phyloP scores from a whole-genome alignment of 2,797 vertebrate species.

The Lithobates pipiens region DNA sequence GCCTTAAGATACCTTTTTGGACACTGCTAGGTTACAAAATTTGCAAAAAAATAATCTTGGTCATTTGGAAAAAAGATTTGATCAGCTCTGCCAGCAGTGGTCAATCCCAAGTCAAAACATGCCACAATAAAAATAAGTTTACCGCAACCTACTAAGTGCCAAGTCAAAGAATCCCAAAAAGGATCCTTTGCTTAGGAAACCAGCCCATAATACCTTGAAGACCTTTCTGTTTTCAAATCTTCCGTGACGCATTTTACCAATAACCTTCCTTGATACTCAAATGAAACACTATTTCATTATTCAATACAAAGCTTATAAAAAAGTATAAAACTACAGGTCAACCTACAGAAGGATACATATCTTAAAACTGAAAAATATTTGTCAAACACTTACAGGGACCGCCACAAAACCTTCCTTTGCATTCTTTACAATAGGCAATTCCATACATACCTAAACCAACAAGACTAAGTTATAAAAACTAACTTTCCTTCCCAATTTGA shows the following conservation, averaged over 20 bases:
- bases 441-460: not conserved
- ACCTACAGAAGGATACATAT: slow-evolving; percentile 27
- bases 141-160: slow-evolving; percentile 18
- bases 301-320: slow-evolving; percentile 11
- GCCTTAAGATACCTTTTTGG: not conserved
- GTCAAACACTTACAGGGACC: slow-evolving; percentile 41
- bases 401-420: slow-evolving; percentile 6
- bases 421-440: not conserved
- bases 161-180: not conserved
- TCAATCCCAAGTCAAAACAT: not conserved
- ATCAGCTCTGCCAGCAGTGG: not conserved
- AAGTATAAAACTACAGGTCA: not conserved
- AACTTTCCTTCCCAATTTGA: not conserved
- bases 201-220: not conserved
- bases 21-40: too few relatives aligned
- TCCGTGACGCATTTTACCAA: not conserved
- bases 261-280: not conserved
- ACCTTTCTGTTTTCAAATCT: not conserved
- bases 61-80: not conserved
- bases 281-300: not conserved
- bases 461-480: not conserved
- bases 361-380: not conserved
- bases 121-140: not conserved
- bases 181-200: too few relatives aligned
- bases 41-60: too few relatives aligned